Evolutionary conservation across 2,113 vertebrate species (phyloP), one percentile per base, ranked within the genome.

Genomic region (Mastomys coucha): DNA sequence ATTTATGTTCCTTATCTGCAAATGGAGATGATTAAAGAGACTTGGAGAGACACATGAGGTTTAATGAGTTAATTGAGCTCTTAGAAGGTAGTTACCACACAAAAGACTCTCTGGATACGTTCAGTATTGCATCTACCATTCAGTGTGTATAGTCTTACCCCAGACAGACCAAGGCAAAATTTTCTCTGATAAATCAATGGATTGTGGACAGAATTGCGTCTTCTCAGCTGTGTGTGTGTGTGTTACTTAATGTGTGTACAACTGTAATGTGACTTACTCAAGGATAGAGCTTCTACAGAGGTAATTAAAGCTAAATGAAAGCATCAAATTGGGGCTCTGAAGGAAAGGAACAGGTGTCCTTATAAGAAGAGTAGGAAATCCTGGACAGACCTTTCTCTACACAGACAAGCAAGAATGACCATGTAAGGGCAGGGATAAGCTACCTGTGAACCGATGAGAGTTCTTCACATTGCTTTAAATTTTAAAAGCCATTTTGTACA

Each of bases 51-150:
- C 67, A 91, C 88, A 56, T 80, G 56, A 89, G 22, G 24, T 67
- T 95, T 95, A 96, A 94, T 94, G 92, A 96, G 92, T 76, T 96
- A 96, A 95, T 94, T 85, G 65, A 60, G 67, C 56, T 36, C 65
- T 88, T 90, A 82, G 73, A 91, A 92, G 70, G 49, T 49, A 45
- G 63, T 28, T 76, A 45, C 39, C 56, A 67, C 39, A 42, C 19
- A 93, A 63, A 95, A 87, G 28, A 39, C 42, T 45, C n/a, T 58
- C 56, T 63, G 63, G 75, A 58, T 92, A 22, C 58, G 85, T 76
- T 84, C 95, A 91, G 65, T 63, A 76, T 63, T 53, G 58, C 89
- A 56, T 93, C 78, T 76, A 72, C 22, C 88, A 90, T 31, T 73
- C 75, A 73, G 12, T 45, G 17, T 51, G 70, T 56, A 92, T 93